Conservation (phyloP, 2,888 invertebrate species). For the Desoria tigrina region DNA sequence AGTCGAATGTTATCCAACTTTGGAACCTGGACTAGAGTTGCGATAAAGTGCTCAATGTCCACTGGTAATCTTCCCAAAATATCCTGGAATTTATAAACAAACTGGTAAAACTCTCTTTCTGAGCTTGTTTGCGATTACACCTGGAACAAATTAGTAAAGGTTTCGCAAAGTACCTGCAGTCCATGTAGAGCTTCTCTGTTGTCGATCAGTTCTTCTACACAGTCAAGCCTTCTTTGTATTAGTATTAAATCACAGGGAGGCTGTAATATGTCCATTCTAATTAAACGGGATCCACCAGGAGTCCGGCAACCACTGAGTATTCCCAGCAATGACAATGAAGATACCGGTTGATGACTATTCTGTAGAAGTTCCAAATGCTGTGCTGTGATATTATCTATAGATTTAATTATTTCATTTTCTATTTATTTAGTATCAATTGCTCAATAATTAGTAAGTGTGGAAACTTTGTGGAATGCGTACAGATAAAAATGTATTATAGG, state of each 20-base stretch:
- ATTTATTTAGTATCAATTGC: too few species aligned
- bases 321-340: slow-evolving; percentile 64
- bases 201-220: slow-evolving; percentile 73
- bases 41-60: slow-evolving; percentile 77
- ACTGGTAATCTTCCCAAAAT: slow-evolving; percentile 66
- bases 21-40: slow-evolving; percentile 62
- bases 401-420: slow-evolving; percentile 7
- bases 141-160: slow-evolving; percentile 1
- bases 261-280: slow-evolving; percentile 78
- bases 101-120: not conserved
- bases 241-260: slow-evolving; percentile 70
- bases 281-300: slow-evolving; percentile 71
- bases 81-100: slow-evolving; percentile 58
- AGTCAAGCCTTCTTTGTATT: slow-evolving; percentile 71
- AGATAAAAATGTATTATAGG: slow-evolving; percentile 9
- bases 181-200: slow-evolving; percentile 67
- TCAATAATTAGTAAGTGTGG: too few species aligned
- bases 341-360: slow-evolving; percentile 55
- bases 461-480: not conserved
- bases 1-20: slow-evolving; percentile 60
- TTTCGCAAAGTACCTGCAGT: slow-evolving; percentile 66
- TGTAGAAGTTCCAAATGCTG: slow-evolving; percentile 68
- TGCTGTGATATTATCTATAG: slow-evolving; percentile 76
- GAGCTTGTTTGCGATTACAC: not conserved
- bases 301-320: slow-evolving; percentile 72